Percentiles rank a stretch among this genome's conserved stretches.
phyloP scores from a whole-genome alignment of 2,888 invertebrate species.

The Papilio elwesi region DNA sequence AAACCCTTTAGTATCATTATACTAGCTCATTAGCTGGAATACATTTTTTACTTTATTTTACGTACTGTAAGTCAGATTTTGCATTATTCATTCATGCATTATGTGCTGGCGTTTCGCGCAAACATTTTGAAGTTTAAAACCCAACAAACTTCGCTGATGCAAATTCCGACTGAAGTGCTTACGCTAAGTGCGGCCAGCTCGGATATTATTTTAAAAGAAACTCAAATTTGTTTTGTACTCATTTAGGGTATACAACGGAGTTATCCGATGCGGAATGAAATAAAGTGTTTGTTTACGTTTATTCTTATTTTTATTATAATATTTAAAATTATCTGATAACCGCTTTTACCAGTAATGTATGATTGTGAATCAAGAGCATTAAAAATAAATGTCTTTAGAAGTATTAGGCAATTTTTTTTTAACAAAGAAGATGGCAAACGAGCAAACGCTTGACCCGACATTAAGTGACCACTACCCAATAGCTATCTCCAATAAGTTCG shows the following conservation, averaged over 20 bases:
- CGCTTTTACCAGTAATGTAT: not conserved
- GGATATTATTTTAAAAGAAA: constrained; percentile 49
- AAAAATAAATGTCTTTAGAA: not conserved
- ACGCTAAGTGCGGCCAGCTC: constrained; percentile 52
- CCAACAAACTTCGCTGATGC: constrained; percentile 55
- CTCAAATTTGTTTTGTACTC: constrained; percentile 44
- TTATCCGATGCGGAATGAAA: constrained; percentile 6
- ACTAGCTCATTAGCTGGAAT: not conserved
- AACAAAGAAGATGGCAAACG: too few relatives aligned
- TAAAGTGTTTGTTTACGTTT: not conserved
- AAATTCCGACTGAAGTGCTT: constrained; percentile 53
- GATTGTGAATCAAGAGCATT: constrained; percentile 1
- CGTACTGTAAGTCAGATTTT: not conserved
- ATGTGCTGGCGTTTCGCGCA: constrained; percentile 31
- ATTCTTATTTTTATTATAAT: not conserved
- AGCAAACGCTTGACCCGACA: too few relatives aligned
- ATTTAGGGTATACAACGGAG: constrained; percentile 32
- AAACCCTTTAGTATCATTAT: too few relatives aligned
- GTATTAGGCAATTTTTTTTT: too few relatives aligned
- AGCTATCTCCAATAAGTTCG: too few relatives aligned
- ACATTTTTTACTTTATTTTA: constrained; percentile 11
- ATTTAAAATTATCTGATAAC: constrained; percentile 11
- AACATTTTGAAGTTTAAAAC: constrained; percentile 53
- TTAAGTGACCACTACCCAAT: too few relatives aligned
- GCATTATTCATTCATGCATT: constrained; percentile 37